These are phyloP conservation scores for Aurelia sp. DNA, from an alignment of 30 jellyfish, hydroid and myxozoan species.

Conservation along the genomic window DNA sequence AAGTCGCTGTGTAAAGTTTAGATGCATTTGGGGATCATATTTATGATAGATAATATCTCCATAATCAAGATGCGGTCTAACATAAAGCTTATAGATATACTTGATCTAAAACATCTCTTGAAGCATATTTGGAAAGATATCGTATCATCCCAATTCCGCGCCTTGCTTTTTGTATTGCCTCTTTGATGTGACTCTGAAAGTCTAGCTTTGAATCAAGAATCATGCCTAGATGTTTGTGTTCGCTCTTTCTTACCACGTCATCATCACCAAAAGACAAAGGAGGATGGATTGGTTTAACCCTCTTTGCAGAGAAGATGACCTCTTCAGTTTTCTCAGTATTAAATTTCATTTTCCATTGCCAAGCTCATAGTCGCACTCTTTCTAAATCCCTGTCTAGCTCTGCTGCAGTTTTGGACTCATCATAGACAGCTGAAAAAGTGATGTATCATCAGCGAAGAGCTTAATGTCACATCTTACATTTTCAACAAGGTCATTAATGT, in stretches of 20 bases:
- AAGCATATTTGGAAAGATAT: conserved; percentile 43
- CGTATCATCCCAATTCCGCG: conserved; percentile 55
- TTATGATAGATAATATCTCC: conserved; percentile 53
- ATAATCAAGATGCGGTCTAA: conserved; percentile 50
- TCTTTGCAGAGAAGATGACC: conserved; percentile 42
- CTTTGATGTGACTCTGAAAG: conserved; percentile 47
- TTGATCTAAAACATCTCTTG: conserved; percentile 44
- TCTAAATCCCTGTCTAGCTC: conserved; percentile 40
- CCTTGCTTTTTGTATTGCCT: conserved; percentile 43
- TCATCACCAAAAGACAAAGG: conserved; percentile 39
- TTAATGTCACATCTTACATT: conserved; percentile 8
- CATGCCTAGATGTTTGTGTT: conserved; percentile 51
- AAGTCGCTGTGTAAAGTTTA: conserved; percentile 6
- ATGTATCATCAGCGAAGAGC: conserved; percentile 53
- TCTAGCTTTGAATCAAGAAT: conserved; percentile 57
- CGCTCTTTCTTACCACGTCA: conserved; percentile 33
- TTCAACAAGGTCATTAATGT: conserved; percentile 46
- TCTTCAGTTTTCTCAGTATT: conserved; percentile 43
- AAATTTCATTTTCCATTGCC: conserved; percentile 68
- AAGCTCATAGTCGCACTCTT: conserved; percentile 50
- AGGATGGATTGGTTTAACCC: conserved; percentile 34
- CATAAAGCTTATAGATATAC: conserved; percentile 53
- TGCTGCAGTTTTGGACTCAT: conserved; percentile 27
- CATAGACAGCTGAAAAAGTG: conserved; percentile 36
- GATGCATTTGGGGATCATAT: conserved; percentile 52